These are phyloP conservation scores for Setipinna tenuifilis DNA, from an alignment of 2,797 vertebrate genomes.

Conservation along the genomic window DNA sequence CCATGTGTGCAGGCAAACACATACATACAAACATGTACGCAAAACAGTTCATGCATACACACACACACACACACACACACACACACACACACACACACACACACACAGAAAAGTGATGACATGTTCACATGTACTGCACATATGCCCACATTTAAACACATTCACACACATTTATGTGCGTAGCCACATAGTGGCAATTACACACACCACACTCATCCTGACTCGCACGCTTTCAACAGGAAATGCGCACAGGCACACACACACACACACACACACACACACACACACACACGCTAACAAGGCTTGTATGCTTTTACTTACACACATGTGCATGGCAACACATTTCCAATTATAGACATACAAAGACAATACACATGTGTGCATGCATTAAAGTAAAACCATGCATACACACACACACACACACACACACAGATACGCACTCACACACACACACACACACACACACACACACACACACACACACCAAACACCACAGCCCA, in stretches of 20 bases:
- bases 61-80: not conserved
- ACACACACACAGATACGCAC: not conserved
- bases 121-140: too few relatives aligned
- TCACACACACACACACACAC: slow-evolving; percentile 1
- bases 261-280: not conserved
- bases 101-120: too few relatives aligned
- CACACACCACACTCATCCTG: slow-evolving; percentile 2
- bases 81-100: too few relatives aligned
- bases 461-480: slow-evolving; percentile 2
- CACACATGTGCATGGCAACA: not conserved
- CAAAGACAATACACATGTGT: not conserved
- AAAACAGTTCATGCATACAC: not conserved
- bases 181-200: not conserved
- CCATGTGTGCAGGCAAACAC: not conserved
- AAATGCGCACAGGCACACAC: not conserved
- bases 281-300: not conserved
- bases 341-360: not conserved
- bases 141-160: too few relatives aligned
- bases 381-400: not conserved
- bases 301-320: not conserved
- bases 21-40: not conserved
- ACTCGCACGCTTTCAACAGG: not conserved
- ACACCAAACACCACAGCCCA: not conserved
- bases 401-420: not conserved
- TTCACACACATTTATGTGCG: not conserved